Conservation (phyloP, 2,888 invertebrate species). For the Rotaria macrura region DNA sequence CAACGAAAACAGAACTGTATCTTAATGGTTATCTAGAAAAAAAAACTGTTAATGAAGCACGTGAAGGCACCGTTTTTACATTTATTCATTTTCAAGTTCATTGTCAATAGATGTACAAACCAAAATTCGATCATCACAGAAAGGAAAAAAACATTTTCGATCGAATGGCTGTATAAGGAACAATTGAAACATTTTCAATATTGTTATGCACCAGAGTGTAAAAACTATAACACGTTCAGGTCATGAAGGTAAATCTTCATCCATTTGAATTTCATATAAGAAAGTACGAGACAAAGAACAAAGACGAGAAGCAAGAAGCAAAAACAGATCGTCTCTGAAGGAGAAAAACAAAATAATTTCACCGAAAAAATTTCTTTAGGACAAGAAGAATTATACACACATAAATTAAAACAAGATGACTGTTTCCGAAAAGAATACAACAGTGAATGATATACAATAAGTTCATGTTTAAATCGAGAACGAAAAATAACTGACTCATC, state of each 20-base stretch:
- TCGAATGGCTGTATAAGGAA: neutral
- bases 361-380: neutral
- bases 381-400: neutral
- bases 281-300: neutral
- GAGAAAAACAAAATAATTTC: neutral
- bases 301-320: neutral
- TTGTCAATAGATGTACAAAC: neutral
- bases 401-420: neutral
- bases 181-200: neutral
- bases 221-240: neutral
- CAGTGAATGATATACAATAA: neutral
- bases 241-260: neutral
- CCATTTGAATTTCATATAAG: neutral
- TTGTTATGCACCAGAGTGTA: neutral
- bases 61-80: neutral
- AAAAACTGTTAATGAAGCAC: neutral
- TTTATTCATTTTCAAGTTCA: neutral
- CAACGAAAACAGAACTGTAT: neutral
- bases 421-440: neutral
- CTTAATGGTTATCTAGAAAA: neutral
- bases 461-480: neutral
- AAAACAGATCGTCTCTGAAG: neutral
- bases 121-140: neutral
- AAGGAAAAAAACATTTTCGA: neutral
- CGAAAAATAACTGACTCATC: neutral